phyloP scores from a whole-genome alignment of 2,797 vertebrate genomes.

The Brotula barbata region DNA sequence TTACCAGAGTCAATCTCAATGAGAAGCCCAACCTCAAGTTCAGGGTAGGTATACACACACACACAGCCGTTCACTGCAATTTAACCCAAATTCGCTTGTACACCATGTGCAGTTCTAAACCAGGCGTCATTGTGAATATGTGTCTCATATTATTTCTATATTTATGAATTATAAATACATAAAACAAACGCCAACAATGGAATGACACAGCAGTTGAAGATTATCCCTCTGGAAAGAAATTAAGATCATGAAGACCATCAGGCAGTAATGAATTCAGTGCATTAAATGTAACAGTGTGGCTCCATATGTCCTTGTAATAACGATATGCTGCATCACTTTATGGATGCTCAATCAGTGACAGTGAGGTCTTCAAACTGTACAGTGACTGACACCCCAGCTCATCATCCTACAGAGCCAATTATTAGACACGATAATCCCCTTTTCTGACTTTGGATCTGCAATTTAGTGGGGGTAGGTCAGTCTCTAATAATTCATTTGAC shows the following conservation, averaged over 20 bases:
- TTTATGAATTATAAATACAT: neutral
- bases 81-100: neutral
- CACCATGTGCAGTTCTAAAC: neutral
- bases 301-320: conserved; percentile 17
- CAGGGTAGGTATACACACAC: conserved; percentile 77
- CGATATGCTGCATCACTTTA: conserved; percentile 4
- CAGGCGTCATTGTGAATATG: neutral
- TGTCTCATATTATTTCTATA: too few species aligned
- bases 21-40: conserved; percentile 94
- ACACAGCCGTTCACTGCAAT: neutral
- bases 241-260: conserved; percentile 3
- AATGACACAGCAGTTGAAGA: neutral
- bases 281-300: conserved; percentile 3
- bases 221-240: conserved; percentile 3
- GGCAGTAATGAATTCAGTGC: conserved; percentile 10
- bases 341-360: conserved; percentile 34
- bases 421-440: conserved; percentile 4
- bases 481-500: conserved; percentile 30
- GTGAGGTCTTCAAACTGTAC: conserved; percentile 23
- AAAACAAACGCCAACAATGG: neutral
- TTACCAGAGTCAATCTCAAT: conserved; percentile 95
- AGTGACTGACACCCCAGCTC: conserved; percentile 2
- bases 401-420: conserved; percentile 22
- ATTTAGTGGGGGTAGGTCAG: conserved; percentile 5
- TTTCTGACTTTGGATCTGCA: conserved; percentile 7